Percentiles rank a stretch among this genome's conserved stretches.
Conservation (phyloP, 2,113 vertebrate species). For the Petromus typicus region DNA sequence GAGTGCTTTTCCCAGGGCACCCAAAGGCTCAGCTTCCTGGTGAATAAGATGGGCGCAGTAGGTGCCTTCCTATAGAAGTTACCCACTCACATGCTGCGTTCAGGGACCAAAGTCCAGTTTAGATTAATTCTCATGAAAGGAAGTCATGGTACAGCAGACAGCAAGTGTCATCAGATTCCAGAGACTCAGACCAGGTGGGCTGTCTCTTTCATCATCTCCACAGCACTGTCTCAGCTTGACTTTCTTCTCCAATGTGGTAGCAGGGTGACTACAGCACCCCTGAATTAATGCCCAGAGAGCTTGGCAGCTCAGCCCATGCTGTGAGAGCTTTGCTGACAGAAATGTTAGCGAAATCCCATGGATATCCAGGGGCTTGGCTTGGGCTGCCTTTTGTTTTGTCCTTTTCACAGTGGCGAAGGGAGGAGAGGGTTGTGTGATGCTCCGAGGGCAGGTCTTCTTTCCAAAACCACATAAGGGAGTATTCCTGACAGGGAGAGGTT, state of each 20-base stretch:
- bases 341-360: not conserved
- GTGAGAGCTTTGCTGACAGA: not conserved
- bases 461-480: not conserved
- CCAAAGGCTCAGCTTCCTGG: not conserved
- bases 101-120: not conserved
- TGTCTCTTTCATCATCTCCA: not conserved
- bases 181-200: not conserved
- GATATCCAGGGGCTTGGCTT: not conserved
- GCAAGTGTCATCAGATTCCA: fast-evolving
- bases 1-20: not conserved
- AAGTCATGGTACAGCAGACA: not conserved
- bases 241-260: not conserved
- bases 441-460: not conserved
- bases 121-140: not conserved
- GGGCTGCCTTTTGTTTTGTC: not conserved
- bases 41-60: not conserved
- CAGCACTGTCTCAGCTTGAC: not conserved
- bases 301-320: not conserved
- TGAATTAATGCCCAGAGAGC: not conserved
- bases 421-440: not conserved
- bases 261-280: not conserved
- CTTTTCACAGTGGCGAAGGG: not conserved
- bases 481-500: not conserved
- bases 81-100: not conserved
- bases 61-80: not conserved